These are phyloP conservation scores for Clarias fuscus DNA, from an alignment of 2,797 vertebrate genomes.

Conservation along the genomic window DNA sequence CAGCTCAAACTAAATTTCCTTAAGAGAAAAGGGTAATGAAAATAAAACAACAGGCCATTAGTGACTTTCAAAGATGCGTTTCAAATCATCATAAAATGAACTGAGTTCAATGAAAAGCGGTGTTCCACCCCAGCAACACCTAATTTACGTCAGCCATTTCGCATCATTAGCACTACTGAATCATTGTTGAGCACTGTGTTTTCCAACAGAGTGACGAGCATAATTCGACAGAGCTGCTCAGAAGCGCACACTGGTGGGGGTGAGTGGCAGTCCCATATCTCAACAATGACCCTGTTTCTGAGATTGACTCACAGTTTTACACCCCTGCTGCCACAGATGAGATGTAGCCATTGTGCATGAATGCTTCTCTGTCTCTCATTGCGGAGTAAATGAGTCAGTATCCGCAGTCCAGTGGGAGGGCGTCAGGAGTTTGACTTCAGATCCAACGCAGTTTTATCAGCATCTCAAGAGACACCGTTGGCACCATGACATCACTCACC, in stretches of 20 bases:
- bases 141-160: background rate
- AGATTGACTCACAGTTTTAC: constrained; percentile 35
- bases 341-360: constrained; percentile 31
- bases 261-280: constrained; percentile 17
- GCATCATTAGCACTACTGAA: background rate
- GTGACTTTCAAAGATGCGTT: background rate
- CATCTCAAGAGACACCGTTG: constrained; percentile 27
- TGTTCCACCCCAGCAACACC: background rate
- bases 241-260: background rate
- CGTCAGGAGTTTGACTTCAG: constrained; percentile 50
- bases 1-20: background rate
- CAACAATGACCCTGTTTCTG: constrained; percentile 42
- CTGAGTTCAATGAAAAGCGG: background rate
- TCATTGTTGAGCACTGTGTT: background rate
- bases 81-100: background rate
- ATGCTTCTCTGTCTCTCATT: constrained; percentile 37
- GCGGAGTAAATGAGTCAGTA: constrained; percentile 38
- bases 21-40: background rate
- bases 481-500: constrained; percentile 57
- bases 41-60: background rate
- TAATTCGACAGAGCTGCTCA: constrained; percentile 31
- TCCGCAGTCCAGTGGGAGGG: constrained; percentile 39
- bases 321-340: constrained; percentile 15
- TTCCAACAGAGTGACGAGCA: constrained; percentile 14
- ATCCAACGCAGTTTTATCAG: constrained; percentile 55